A percentile compares a stretch with the other conserved stretches of the same genome.
These are phyloP conservation scores for Numida meleagris DNA, from an alignment of 2,113 vertebrate species.

Conservation along the genomic window DNA sequence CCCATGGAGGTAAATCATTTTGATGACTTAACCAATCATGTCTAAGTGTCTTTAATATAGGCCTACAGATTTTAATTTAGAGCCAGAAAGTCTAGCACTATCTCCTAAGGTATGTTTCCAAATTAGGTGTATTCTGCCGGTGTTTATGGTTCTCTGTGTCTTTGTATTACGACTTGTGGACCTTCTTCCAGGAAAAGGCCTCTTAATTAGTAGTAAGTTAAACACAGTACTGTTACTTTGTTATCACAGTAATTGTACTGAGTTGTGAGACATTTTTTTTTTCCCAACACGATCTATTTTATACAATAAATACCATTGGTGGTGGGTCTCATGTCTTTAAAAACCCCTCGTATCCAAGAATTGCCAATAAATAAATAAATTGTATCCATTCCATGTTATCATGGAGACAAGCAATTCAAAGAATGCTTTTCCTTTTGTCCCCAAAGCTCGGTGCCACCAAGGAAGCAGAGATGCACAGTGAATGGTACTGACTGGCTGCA, in stretches of 20 bases:
- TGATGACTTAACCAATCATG: neutral
- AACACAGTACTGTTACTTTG: neutral
- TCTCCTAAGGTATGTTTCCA: neutral
- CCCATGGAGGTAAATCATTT: slow-evolving; percentile 1
- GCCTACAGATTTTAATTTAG: slow-evolving; percentile 27
- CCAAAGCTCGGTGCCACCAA: neutral
- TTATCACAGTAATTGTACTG: neutral
- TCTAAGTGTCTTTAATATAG: neutral
- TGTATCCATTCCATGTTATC: neutral
- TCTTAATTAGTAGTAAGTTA: neutral
- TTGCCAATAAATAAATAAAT: neutral
- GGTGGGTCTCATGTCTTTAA: neutral
- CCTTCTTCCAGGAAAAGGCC: neutral
- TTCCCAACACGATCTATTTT: neutral
- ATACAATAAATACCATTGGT: neutral
- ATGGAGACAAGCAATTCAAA: neutral
- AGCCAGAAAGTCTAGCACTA: neutral
- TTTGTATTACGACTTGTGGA: neutral
- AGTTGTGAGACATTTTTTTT: neutral
- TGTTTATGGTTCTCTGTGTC: neutral
- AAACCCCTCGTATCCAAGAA: neutral
- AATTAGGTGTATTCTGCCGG: neutral
- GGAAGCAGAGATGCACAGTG: neutral
- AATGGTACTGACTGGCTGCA: neutral
- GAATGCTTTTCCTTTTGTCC: neutral